Conservation (phyloP, 2,113 vertebrate genomes). For the Nerophis lumbriciformis region DNA sequence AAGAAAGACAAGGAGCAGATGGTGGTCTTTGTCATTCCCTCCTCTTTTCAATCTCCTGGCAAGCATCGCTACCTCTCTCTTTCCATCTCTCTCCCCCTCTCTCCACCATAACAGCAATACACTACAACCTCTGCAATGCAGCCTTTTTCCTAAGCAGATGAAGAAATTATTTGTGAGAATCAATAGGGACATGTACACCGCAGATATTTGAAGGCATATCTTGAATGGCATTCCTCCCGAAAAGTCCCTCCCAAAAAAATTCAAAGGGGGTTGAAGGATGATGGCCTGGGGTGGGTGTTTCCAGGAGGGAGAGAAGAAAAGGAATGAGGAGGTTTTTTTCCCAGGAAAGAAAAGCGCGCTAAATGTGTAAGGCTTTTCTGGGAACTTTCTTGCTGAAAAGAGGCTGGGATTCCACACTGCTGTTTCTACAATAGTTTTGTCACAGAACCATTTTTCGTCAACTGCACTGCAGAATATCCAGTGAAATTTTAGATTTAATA, state of each 20-base stretch:
- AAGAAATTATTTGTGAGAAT: slow-evolving; percentile 98
- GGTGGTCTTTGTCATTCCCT: slow-evolving; percentile 85
- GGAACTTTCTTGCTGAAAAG: slow-evolving; percentile 73
- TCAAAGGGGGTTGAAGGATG: slow-evolving; percentile 20
- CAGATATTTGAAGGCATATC: slow-evolving; percentile 78
- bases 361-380: slow-evolving; percentile 51
- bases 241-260: slow-evolving; percentile 68
- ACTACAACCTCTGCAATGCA: slow-evolving; percentile 83
- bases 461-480: too few relatives aligned
- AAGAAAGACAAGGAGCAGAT: slow-evolving; percentile 98
- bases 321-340: slow-evolving; percentile 29
- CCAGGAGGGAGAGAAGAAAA: slow-evolving; percentile 46
- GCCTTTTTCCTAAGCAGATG: slow-evolving; percentile 73
- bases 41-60: slow-evolving; percentile 83
- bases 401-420: slow-evolving; percentile 30
- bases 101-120: slow-evolving; percentile 37
- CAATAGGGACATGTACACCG: slow-evolving; percentile 92
- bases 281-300: slow-evolving; percentile 35
- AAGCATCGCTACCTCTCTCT: slow-evolving; percentile 74
- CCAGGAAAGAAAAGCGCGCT: slow-evolving; percentile 58
- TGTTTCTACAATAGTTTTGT: slow-evolving; percentile 42
- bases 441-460: neutral
- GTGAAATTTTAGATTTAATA: neutral
- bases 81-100: slow-evolving; percentile 67
- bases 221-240: slow-evolving; percentile 77